Evolutionary conservation across 2,888 invertebrate genomes (phyloP).

Genomic region (Calliphora vomitoria): DNA sequence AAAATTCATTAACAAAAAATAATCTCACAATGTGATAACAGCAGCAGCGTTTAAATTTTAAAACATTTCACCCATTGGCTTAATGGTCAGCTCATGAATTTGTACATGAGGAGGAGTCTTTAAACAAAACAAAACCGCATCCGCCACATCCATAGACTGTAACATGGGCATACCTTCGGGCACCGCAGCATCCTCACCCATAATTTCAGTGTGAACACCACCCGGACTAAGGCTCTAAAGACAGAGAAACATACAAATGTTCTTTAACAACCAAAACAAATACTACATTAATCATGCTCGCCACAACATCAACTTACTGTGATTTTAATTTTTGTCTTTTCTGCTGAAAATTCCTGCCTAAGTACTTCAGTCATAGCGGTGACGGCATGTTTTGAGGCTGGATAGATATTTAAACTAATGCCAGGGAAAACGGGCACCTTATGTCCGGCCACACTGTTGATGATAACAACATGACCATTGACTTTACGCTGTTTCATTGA

Average conservation of each 20-base stretch:
- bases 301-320: conserved; percentile 76
- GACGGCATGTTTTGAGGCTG: conserved; percentile 82
- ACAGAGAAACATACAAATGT: conserved; percentile 12
- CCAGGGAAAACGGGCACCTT: conserved; percentile 77
- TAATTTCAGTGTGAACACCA: conserved; percentile 79
- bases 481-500: conserved; percentile 84
- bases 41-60: conserved; percentile 52
- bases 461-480: conserved; percentile 85
- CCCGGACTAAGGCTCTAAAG: conserved; percentile 81
- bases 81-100: conserved; percentile 79
- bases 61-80: conserved; percentile 78
- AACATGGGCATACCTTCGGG: conserved; percentile 72
- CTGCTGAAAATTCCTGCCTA: conserved; percentile 81
- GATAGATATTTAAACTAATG: conserved; percentile 80
- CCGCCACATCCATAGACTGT: conserved; percentile 78
- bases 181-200: conserved; percentile 42
- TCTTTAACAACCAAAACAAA: neutral
- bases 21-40: neutral
- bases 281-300: neutral
- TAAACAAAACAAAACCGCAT: conserved; percentile 79
- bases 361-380: conserved; percentile 82
- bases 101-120: conserved; percentile 80
- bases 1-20: neutral
- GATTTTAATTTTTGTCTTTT: conserved; percentile 78
- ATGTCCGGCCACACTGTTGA: conserved; percentile 83